Base-by-base conservation (phyloP, 2,888 invertebrate genomes). In the Drosophila mettleri region DNA sequence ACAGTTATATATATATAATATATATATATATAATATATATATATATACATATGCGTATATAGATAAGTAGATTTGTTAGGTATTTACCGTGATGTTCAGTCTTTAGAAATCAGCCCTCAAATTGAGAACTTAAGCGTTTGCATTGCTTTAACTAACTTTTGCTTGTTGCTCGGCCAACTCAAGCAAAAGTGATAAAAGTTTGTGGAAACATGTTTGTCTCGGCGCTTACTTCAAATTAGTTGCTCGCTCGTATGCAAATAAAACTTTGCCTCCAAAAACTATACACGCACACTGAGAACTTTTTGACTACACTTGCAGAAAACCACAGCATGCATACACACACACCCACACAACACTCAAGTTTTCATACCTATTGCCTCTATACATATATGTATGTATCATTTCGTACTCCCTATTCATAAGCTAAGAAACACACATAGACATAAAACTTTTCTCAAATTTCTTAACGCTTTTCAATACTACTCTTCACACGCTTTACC, bases 221-320 rank as follows among this genome's bases (percentile, higher is more conserved):
- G 52, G 52, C 48, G 60, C 54, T 71, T 71, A 60, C 67, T 71
- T 74, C 54, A 63, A 74, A 74, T 74, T 74, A 74, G 71, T 74
- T 71, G 41, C 63, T 71, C 39, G 59, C 63, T 71, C 39, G 62
- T 71, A 74, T 63, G 63, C 71, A 74, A 74, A 71, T 68, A 71
- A 58, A 75, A 75, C 66, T 74, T 70, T 63, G 38, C 8, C 41
- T 27, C 59, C 45, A 33, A 18, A 52, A 59, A 53, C 57, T 53
- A 60, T 20, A 9, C 27, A 41, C 31, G 24, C 24, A 57, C 22
- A 52, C 39, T 22, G 22, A n/a, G 33, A 76, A 63, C 53, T 70
- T 73, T 66, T 55, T 60, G 69, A 55, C 43, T 70, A 69, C 62
- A 76, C 61, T 74, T 66, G 51, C 43, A 65, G 66, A 74, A 74